phyloP scores from a whole-genome alignment of 1,140 invertebrate genomes.

The Alviniconcha marisindica region DNA sequence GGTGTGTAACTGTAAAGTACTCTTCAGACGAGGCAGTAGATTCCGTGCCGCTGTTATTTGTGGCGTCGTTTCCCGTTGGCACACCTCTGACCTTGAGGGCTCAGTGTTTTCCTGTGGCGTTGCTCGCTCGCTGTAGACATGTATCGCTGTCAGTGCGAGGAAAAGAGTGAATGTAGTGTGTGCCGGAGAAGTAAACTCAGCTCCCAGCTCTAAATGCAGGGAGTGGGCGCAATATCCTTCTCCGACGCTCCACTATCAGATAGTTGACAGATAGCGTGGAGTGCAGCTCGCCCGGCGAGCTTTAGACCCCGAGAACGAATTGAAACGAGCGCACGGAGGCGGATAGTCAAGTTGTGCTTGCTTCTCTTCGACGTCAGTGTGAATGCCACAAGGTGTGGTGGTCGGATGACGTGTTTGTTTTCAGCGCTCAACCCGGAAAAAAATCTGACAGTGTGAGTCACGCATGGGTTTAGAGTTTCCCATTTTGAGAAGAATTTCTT shows the following conservation, averaged over 20 bases:
- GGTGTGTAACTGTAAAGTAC: too few species aligned
- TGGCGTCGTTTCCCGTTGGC: conserved; percentile 2
- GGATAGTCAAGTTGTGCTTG: too few species aligned
- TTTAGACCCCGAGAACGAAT: too few species aligned
- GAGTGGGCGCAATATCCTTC: not conserved
- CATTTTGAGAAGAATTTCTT: too few species aligned
- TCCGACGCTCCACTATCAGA: conserved; percentile 11
- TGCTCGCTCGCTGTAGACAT: not conserved
- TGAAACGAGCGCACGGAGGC: too few species aligned
- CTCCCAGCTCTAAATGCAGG: not conserved
- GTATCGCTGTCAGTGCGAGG: not conserved
- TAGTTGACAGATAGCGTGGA: conserved; percentile 20
- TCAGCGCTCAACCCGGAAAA: too few species aligned
- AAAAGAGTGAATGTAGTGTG: not conserved
- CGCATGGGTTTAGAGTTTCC: too few species aligned
- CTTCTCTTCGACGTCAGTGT: too few species aligned
- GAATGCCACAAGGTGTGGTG: too few species aligned
- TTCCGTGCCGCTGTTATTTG: not conserved
- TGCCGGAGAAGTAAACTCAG: not conserved
- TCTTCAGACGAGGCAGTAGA: too few species aligned
- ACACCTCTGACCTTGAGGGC: conserved; percentile 20
- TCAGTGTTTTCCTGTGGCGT: not conserved
- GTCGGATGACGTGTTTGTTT: too few species aligned
- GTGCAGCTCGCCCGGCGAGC: not conserved
- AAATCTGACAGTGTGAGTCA: too few species aligned